Base-by-base conservation (phyloP, 1,140 invertebrate genomes). In the Stegodyphus mimosarum region DNA sequence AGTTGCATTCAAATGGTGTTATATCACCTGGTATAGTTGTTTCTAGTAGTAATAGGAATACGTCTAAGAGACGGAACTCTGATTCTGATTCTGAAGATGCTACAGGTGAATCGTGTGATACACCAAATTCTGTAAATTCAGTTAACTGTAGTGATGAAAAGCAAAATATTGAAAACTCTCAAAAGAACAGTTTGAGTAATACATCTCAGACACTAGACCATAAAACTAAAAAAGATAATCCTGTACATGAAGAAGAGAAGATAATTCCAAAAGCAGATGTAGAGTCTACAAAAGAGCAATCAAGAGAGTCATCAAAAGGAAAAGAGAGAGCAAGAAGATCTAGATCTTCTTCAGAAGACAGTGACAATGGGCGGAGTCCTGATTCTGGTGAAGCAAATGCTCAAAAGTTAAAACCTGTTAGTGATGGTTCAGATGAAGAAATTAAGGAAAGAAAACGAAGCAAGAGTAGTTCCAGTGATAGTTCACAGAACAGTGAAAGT, bases 401-500 rank as follows among this genome's bases (percentile, higher is more conserved):
- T 69, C n/a, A 15, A 9, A 17, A 69, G n/a, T 1, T 48, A 69
- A 9, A 48, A 11, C 2, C 66, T 69, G 33, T 33, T 33, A 60
- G 55, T 10, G 9, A 60, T 60, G 15, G 15, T 10, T 60, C 55
- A 10, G 9, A 60, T 5, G 55, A 60, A 2, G 15, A 60, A 60
- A 9, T 10, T 60, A 60, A 15, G 55, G 5, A 60, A 60, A 60
- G 55, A 1, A 60, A 60, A 9, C 9, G 55, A 60, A 9, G 5
- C 55, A 60, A 15, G 9, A 60, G 55, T 10, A 60, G 55, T 48
- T 10, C 15, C 33, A 51, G 51, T n/a, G 7, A 48, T 49, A 49
- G 13, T 50, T 66, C 6, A n/a, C 18, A 77, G 50, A 66, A 17
- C n/a, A 63, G 18, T 77, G 6, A 77, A 13, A 66, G 63, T 77